phyloP scores from a whole-genome alignment of 2,797 vertebrate species.

The Anniella stebbinsi region DNA sequence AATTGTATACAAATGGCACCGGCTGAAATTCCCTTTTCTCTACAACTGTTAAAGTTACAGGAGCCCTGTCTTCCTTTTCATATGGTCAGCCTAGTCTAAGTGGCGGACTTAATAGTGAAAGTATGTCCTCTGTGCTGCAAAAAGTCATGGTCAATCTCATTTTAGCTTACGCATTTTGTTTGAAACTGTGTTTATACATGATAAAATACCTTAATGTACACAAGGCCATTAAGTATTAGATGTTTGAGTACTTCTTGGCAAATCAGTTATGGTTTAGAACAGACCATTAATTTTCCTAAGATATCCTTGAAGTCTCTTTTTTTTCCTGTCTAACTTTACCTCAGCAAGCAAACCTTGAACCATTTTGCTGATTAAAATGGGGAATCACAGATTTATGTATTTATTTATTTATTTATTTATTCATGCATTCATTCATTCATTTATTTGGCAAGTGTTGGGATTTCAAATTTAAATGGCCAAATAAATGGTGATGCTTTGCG shows the following conservation, averaged over 20 bases:
- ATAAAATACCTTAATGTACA: slow-evolving; percentile 20
- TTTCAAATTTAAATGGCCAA: background rate
- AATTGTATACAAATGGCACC: no score
- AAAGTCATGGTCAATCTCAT: slow-evolving; percentile 34
- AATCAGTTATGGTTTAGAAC: slow-evolving; percentile 22
- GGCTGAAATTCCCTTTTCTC: no score
- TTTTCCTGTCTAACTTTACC: slow-evolving; percentile 1
- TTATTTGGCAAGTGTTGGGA: background rate
- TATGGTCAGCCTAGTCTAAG: no score
- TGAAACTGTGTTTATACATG: slow-evolving; percentile 37
- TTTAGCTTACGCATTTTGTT: slow-evolving; percentile 21
- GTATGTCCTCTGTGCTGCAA: background rate
- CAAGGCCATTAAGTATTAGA: slow-evolving; percentile 30
- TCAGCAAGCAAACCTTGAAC: slow-evolving; percentile 53
- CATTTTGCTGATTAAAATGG: background rate
- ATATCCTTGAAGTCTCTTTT: background rate
- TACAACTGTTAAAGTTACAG: no score
- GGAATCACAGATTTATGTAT: background rate
- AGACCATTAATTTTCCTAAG: slow-evolving; percentile 18
- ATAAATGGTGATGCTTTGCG: background rate
- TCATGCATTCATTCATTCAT: no score
- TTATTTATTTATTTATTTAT: no score
- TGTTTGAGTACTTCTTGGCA: background rate
- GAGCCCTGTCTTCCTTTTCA: no score
- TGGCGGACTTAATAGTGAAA: slow-evolving; percentile 25